These are phyloP conservation scores for Tympanuchus pallidicinctus DNA, from an alignment of 2,113 vertebrate species.

Conservation along the genomic window DNA sequence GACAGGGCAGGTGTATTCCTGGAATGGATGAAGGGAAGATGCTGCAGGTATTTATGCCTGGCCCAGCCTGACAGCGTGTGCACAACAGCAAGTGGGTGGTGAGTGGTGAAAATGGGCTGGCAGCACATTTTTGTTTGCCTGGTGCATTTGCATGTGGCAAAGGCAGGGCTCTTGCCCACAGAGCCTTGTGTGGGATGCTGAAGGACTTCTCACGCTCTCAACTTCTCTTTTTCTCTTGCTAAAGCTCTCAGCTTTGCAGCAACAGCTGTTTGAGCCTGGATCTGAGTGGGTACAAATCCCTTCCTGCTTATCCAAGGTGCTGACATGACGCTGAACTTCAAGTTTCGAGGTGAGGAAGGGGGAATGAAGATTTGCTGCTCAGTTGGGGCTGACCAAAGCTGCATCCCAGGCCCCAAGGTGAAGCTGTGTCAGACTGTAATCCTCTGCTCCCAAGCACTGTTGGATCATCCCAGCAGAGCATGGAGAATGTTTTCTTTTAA, in stretches of 20 bases:
- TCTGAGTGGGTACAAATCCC: rapidly evolving
- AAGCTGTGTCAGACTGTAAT: neutral
- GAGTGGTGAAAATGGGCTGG: neutral
- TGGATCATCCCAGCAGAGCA: neutral
- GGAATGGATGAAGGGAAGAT: neutral
- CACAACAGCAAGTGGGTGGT: neutral
- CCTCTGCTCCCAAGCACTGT: neutral
- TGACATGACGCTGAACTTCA: neutral
- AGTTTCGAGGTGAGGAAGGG: neutral
- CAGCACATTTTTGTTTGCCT: neutral
- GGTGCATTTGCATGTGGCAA: neutral
- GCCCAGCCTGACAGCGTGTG: neutral
- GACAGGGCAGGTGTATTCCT: neutral
- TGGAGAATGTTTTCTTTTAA: neutral
- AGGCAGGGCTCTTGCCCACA: neutral
- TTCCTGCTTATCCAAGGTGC: neutral
- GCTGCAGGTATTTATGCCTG: neutral
- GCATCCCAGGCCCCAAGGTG: neutral
- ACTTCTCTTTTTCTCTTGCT: neutral
- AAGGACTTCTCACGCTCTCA: neutral
- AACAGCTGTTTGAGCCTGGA: neutral
- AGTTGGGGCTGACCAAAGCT: neutral
- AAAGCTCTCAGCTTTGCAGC: neutral
- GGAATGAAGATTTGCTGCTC: neutral
- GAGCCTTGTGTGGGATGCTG: neutral